A percentile compares a stretch with the other conserved stretches of the same genome.
phyloP scores from a whole-genome alignment of 1,140 invertebrate species.

The Macrobrachium rosenbergii region DNA sequence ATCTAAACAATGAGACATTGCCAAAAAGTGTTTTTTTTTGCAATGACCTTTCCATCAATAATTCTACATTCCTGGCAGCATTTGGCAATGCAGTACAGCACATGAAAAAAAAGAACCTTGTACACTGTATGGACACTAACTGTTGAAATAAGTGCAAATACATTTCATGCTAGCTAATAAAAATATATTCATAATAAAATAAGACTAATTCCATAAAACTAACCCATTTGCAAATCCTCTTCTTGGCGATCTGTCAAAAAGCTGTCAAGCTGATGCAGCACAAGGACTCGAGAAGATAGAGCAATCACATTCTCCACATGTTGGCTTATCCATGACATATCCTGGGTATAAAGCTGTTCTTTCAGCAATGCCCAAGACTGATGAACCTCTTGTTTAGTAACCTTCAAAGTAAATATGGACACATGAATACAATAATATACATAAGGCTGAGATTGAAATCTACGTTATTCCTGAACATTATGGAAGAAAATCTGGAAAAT shows the following conservation, averaged over 20 bases:
- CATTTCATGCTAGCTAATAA: background rate
- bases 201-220: background rate
- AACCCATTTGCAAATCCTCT: conserved; percentile 31
- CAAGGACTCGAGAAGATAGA: background rate
- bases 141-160: no score
- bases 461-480: no score
- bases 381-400: conserved; percentile 38
- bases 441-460: background rate
- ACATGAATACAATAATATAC: background rate
- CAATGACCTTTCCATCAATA: background rate
- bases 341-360: conserved; percentile 32
- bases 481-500: no score
- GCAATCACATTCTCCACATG: conserved; percentile 12
- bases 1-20: background rate
- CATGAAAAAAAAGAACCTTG: no score
- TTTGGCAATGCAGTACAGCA: no score
- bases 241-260: conserved; percentile 33
- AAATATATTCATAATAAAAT: background rate
- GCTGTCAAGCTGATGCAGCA: background rate
- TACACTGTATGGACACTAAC: no score
- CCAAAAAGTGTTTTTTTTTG: background rate
- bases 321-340: background rate
- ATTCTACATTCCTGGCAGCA: background rate
- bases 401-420: background rate
- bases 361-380: conserved; percentile 28